Conservation (phyloP, 2,888 invertebrate species). For the Odontocolon sp. region DNA sequence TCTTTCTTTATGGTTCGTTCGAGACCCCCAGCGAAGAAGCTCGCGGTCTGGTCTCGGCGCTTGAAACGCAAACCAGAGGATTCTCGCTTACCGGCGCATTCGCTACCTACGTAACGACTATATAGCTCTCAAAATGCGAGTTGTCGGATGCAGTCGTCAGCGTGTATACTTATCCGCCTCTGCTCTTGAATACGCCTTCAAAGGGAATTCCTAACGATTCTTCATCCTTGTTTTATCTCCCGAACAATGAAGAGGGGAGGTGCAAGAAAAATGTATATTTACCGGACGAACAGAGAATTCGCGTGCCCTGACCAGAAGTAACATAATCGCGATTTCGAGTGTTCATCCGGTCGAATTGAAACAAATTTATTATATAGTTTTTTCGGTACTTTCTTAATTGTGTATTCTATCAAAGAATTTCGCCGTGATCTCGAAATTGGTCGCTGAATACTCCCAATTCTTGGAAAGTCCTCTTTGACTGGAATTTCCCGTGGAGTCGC, state of each 20-base stretch:
- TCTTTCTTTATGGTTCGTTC: slow-evolving; percentile 34
- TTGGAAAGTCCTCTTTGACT: background rate
- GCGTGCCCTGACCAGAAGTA: slow-evolving; percentile 20
- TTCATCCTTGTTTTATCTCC: too few species aligned
- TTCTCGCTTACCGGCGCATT: background rate
- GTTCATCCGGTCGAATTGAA: slow-evolving; percentile 11
- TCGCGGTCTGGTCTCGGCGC: background rate
- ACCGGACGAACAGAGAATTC: slow-evolving; percentile 34
- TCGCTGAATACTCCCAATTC: background rate
- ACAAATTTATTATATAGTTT: background rate
- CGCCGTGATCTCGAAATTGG: too few species aligned
- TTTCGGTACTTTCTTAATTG: background rate
- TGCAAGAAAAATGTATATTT: background rate
- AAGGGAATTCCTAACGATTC: slow-evolving; percentile 17
- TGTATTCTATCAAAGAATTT: background rate
- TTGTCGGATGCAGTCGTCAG: slow-evolving; percentile 52
- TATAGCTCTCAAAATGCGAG: slow-evolving; percentile 25
- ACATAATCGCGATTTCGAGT: slow-evolving; percentile 28
- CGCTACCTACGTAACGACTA: background rate
- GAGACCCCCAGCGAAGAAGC: slow-evolving; percentile 65
- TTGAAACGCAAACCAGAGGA: slow-evolving; percentile 1
- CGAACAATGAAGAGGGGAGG: background rate
- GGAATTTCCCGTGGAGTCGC: background rate
- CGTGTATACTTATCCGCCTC: slow-evolving; percentile 47
- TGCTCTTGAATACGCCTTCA: slow-evolving; percentile 19